Conservation (phyloP, 2,797 vertebrate genomes). For the Champsocephalus esox region DNA sequence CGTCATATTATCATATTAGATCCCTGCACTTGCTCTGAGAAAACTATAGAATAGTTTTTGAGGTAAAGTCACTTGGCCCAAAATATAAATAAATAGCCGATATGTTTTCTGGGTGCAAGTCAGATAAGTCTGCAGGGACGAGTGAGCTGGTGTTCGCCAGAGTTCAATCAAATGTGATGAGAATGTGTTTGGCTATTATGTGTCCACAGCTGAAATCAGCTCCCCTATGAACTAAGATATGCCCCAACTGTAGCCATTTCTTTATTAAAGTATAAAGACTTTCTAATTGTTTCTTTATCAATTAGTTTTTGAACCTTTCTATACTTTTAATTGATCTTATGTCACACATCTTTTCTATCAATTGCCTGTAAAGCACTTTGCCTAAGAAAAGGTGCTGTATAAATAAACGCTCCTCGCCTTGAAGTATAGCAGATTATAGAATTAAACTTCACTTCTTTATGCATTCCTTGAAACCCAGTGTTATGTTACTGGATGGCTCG, state of each 20-base stretch:
- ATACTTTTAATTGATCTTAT: background rate
- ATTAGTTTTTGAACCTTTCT: background rate
- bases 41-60: too few species aligned
- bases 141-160: background rate
- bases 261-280: background rate
- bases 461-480: conserved; percentile 33
- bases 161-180: too few species aligned
- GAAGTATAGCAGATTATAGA: background rate
- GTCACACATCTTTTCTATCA: background rate
- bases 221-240: background rate
- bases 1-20: too few species aligned
- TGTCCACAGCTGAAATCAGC: background rate
- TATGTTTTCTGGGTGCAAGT: background rate
- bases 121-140: background rate
- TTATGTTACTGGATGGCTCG: conserved; percentile 56
- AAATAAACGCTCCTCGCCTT: background rate
- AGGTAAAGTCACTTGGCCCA: background rate
- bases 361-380: background rate
- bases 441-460: conserved; percentile 32
- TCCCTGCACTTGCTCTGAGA: background rate
- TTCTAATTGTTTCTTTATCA: background rate
- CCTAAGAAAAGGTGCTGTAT: background rate
- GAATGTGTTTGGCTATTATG: background rate
- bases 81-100: background rate
- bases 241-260: too few species aligned